These are phyloP conservation scores for Crotalus helleri DNA, from an alignment of 2,113 vertebrate genomes.

Conservation along the genomic window DNA sequence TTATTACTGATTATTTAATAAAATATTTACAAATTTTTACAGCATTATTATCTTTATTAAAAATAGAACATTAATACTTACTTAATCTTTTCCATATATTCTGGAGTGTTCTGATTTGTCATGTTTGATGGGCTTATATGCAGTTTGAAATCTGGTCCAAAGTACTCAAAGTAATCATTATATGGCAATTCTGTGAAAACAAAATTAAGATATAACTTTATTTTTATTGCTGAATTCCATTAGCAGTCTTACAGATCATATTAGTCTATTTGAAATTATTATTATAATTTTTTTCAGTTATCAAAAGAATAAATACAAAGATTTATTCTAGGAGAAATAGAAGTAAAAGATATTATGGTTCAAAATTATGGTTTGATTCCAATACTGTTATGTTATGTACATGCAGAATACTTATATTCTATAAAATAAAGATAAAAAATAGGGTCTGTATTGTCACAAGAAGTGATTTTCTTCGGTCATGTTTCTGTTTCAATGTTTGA, in stretches of 20 bases:
- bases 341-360: background rate
- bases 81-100: conserved; percentile 87
- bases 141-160: conserved; percentile 82
- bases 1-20: background rate
- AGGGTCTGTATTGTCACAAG: background rate
- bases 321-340: background rate
- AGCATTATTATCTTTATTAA: background rate
- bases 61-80: conserved; percentile 61
- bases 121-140: conserved; percentile 86
- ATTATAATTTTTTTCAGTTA: background rate
- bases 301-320: background rate
- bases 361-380: background rate
- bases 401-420: background rate
- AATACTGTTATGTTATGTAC: background rate
- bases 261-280: background rate
- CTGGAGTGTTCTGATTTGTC: conserved; percentile 83
- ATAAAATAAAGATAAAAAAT: background rate
- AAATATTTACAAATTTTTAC: background rate
- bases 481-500: background rate
- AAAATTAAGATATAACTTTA: conserved; percentile 25
- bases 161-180: conserved; percentile 85
- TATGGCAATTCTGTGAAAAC: conserved; percentile 74
- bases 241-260: background rate
- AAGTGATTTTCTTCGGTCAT: background rate
- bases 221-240: background rate